Conservation (phyloP, 2,888 invertebrate genomes). For the Lepidocyrtinus sp. region DNA sequence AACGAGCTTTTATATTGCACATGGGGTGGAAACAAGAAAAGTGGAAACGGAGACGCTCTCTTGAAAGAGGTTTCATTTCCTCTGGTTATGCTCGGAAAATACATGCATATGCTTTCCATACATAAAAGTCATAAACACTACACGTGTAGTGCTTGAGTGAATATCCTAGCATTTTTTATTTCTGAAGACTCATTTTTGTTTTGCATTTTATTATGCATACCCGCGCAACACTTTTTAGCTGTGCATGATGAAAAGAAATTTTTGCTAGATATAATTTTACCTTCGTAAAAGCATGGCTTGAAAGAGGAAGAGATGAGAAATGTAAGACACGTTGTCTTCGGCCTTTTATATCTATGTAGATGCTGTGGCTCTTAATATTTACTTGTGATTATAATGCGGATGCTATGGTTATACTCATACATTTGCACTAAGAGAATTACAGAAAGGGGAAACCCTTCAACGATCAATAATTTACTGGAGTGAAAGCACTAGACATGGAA, state of each 20-base stretch:
- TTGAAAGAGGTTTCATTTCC: not conserved
- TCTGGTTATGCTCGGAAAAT: not conserved
- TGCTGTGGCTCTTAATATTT: not conserved
- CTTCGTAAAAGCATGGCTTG: conserved; percentile 3
- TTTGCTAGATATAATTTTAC: conserved; percentile 2
- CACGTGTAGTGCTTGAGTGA: not conserved
- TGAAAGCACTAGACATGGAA: conserved; percentile 24
- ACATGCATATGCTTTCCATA: not conserved
- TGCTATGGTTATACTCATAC: not conserved
- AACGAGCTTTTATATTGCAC: not conserved
- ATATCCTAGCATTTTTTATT: not conserved
- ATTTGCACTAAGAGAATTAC: not conserved
- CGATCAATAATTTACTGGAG: conserved; percentile 46
- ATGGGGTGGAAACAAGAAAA: too few species aligned
- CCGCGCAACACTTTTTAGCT: conserved; percentile 3
- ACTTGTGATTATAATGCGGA: not conserved
- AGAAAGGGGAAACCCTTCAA: conserved; percentile 30
- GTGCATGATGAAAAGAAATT: conserved; percentile 16
- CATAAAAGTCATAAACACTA: not conserved
- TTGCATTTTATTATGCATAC: conserved; percentile 29
- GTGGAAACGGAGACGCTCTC: not conserved
- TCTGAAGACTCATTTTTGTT: conserved; percentile 13
- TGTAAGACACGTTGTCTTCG: not conserved
- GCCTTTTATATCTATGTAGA: not conserved
- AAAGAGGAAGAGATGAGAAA: conserved; percentile 14